These are phyloP conservation scores for Parasteatoda lunata DNA, from an alignment of 2,888 invertebrate genomes.

Conservation along the genomic window DNA sequence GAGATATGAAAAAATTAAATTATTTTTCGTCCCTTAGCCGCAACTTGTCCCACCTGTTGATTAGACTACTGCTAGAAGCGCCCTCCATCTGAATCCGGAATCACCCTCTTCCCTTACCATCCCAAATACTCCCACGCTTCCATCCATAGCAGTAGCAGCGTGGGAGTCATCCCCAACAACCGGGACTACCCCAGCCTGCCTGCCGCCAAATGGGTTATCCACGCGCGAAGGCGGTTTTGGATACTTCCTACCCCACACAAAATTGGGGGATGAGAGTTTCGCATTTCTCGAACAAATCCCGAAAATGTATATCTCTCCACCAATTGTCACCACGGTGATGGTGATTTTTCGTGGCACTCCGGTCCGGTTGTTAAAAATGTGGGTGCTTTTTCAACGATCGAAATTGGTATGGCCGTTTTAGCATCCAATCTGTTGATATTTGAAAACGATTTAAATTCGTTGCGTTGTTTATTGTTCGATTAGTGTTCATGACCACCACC, in stretches of 20 bases:
- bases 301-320: not conserved
- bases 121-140: conserved; percentile 48
- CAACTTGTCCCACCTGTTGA: conserved; percentile 38
- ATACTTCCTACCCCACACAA: not conserved
- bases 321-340: not conserved
- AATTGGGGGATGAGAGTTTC: not conserved
- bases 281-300: not conserved
- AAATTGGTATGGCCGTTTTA: not conserved
- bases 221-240: conserved; percentile 40
- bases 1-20: too few species aligned
- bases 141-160: conserved; percentile 18
- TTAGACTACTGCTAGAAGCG: conserved; percentile 22
- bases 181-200: conserved; percentile 24
- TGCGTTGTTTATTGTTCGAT: not conserved
- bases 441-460: too few species aligned
- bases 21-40: not conserved
- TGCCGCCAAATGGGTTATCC: conserved; percentile 23
- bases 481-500: not conserved
- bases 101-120: not conserved
- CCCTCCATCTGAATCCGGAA: conserved; percentile 25
- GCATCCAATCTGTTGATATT: not conserved
- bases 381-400: not conserved
- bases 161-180: conserved; percentile 24
- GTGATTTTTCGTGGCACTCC: not conserved
- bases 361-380: not conserved